Conservation (phyloP, 2,797 vertebrate genomes). For the Coranthus polyacanthus region DNA sequence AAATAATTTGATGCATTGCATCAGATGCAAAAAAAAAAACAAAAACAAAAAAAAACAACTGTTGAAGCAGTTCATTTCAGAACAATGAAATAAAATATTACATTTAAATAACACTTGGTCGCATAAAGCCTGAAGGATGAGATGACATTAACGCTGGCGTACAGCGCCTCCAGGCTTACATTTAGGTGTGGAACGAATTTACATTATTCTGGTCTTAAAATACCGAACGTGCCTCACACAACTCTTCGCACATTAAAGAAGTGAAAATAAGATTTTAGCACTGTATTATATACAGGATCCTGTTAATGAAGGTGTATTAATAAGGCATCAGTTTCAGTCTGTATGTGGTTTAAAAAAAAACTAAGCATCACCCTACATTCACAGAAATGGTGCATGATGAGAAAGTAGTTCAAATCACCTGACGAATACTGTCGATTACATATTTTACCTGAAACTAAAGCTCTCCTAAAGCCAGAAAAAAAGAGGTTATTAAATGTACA, state of each 20-base stretch:
- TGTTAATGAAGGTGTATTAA: too few species aligned
- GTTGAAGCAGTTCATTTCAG: constrained; percentile 1
- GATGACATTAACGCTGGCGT: constrained; percentile 5
- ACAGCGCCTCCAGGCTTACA: constrained; percentile 1
- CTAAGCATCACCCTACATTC: constrained; percentile 1
- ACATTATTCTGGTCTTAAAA: constrained; percentile 29
- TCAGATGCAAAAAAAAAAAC: constrained; percentile 24
- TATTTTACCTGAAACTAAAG: constrained; percentile 47
- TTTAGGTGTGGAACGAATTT: constrained; percentile 13
- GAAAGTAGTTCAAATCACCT: constrained; percentile 15
- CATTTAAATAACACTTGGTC: not conserved
- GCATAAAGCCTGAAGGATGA: constrained; percentile 14
- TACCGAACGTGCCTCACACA: constrained; percentile 1
- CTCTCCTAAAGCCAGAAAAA: constrained; percentile 21
- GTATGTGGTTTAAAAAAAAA: too few species aligned
- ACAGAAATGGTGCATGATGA: not conserved
- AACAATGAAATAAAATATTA: constrained; percentile 6
- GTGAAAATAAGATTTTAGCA: constrained; percentile 24
- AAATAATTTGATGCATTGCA: constrained; percentile 18
- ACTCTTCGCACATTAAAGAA: constrained; percentile 15
- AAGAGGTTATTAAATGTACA: constrained; percentile 56
- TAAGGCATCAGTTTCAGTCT: too few species aligned
- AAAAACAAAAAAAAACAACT: too few species aligned
- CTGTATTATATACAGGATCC: too few species aligned
- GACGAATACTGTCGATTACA: constrained; percentile 4